Conservation (phyloP, 2,113 vertebrate genomes). For the Aptenodytes forsteri region DNA sequence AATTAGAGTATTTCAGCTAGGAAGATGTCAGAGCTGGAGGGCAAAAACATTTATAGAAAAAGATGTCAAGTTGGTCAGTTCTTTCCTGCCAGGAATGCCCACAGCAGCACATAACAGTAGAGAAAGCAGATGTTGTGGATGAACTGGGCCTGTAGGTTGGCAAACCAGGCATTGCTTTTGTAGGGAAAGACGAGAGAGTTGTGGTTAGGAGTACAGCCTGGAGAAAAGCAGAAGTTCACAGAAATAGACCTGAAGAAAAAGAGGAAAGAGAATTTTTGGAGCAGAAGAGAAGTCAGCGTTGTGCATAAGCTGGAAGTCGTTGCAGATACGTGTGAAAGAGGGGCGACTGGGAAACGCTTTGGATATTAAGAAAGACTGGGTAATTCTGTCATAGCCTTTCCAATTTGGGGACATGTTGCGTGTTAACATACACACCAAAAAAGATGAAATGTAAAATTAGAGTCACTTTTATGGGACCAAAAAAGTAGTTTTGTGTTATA, state of each 20-base stretch:
- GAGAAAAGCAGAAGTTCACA: not conserved
- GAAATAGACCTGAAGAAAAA: not conserved
- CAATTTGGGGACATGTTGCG: not conserved
- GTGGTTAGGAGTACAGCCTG: not conserved
- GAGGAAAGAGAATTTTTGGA: not conserved
- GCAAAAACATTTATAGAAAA: constrained; percentile 19
- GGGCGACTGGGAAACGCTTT: not conserved
- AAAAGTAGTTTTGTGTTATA: not conserved
- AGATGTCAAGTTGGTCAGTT: constrained; percentile 4
- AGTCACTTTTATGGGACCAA: not conserved
- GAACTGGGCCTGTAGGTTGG: not conserved
- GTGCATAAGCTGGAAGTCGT: not conserved
- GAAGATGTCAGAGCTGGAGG: not conserved
- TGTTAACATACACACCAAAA: not conserved
- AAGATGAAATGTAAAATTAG: not conserved
- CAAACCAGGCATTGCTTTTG: not conserved
- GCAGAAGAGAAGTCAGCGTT: not conserved
- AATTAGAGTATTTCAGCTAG: not conserved
- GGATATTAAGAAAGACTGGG: not conserved
- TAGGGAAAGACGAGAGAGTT: not conserved
- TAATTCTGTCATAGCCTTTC: not conserved
- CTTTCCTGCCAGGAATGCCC: constrained; percentile 1
- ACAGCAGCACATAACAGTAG: not conserved
- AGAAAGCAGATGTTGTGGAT: not conserved
- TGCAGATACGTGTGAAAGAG: not conserved